phyloP scores from a whole-genome alignment of 64 coral and sea anemone genomes.

The Stylophora pistillata region DNA sequence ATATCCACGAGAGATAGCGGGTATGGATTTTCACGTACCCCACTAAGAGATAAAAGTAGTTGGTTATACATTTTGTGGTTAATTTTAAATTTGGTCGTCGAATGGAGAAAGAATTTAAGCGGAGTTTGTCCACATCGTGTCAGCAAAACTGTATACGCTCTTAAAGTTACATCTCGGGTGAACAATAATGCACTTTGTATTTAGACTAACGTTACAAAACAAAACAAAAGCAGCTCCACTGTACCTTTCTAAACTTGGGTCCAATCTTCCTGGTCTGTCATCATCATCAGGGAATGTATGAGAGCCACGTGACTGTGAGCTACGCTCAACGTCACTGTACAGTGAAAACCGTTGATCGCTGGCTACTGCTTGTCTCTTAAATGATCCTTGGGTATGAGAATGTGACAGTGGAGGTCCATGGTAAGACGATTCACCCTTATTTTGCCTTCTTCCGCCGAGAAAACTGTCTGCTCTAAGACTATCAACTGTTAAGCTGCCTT shows the following conservation, averaged over 20 bases:
- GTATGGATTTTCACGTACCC: neutral
- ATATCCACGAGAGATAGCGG: conserved; percentile 27
- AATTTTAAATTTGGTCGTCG: too few species aligned
- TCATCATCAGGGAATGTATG: neutral
- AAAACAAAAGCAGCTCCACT: neutral
- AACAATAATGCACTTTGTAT: too few species aligned
- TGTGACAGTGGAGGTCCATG: neutral
- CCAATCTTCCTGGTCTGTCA: neutral
- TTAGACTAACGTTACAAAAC: too few species aligned
- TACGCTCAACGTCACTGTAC: neutral
- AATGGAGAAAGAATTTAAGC: too few species aligned
- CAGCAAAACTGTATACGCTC: too few species aligned
- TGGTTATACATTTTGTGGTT: neutral
- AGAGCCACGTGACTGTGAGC: neutral
- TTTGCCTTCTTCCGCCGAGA: neutral
- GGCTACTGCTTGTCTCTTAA: neutral
- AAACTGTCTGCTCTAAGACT: neutral
- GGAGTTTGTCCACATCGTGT: too few species aligned
- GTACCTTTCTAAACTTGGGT: neutral
- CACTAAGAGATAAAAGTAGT: neutral
- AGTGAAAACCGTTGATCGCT: neutral
- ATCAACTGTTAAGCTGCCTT: neutral
- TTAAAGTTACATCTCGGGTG: too few species aligned
- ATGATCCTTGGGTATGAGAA: neutral
- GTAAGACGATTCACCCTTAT: neutral